Conservation (phyloP, 2,113 vertebrate species). For the Gorsachius goisagi region DNA sequence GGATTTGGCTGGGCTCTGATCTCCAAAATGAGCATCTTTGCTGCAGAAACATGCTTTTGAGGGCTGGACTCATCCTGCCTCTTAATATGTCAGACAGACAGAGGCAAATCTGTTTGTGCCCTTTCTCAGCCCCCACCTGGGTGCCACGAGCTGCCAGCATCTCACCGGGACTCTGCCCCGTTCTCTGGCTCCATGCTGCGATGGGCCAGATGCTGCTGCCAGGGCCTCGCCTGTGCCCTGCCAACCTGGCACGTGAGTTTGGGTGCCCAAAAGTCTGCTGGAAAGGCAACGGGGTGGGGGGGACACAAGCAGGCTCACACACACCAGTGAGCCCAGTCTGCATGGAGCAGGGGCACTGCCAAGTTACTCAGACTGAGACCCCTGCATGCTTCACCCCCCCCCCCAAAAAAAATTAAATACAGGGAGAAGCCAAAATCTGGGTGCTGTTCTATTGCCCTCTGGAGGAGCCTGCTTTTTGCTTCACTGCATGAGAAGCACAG, state of each 20-base stretch:
- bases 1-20: background rate
- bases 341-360: background rate
- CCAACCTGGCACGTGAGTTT: fast-evolving
- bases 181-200: background rate
- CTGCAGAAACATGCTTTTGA: background rate
- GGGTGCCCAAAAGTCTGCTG: background rate
- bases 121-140: background rate
- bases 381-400: fast-evolving
- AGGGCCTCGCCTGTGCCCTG: fast-evolving
- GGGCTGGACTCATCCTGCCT: background rate
- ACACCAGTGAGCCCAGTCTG: background rate
- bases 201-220: background rate
- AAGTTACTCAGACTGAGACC: fast-evolving
- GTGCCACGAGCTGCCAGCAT: background rate
- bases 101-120: background rate
- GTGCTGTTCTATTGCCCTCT: background rate
- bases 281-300: background rate
- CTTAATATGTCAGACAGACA: background rate
- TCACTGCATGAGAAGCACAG: background rate
- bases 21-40: background rate
- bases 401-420: too few relatives aligned
- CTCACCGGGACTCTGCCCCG: background rate
- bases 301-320: background rate
- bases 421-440: background rate
- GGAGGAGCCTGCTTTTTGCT: background rate